Evolutionary conservation across 1,140 invertebrate species (phyloP).

Genomic region (Solenopsis fugax): DNA sequence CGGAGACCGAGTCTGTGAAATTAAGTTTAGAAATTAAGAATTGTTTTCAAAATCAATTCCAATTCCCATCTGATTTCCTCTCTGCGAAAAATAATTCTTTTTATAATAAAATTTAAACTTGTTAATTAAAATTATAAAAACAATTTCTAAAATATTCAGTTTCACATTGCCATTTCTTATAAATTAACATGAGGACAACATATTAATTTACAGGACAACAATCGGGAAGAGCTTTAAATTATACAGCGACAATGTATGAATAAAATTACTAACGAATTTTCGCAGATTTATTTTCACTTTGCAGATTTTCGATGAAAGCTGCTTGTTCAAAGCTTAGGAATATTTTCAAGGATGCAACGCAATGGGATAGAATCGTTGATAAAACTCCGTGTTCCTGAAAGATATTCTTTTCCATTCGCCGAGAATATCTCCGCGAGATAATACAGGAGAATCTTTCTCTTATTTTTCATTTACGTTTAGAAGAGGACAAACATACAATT

Average conservation of each 20-base stretch:
- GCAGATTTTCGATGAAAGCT: neutral
- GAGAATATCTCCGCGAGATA: neutral
- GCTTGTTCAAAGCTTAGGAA: neutral
- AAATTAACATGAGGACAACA: neutral
- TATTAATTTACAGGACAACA: neutral
- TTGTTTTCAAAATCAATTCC: neutral
- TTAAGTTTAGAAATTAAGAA: neutral
- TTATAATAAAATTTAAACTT: neutral
- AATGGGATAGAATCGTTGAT: neutral
- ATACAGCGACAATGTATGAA: neutral
- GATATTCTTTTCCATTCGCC: neutral
- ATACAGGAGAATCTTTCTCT: neutral
- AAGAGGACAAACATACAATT: neutral
- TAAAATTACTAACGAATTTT: neutral
- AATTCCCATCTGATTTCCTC: neutral
- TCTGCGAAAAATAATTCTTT: neutral
- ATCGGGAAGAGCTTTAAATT: neutral
- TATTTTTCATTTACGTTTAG: neutral
- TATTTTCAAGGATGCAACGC: neutral
- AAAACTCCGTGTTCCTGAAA: neutral
- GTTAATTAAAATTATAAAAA: neutral
- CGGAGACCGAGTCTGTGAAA: neutral
- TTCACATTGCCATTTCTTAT: neutral
- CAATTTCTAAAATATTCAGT: neutral
- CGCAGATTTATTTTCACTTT: neutral